Evolutionary conservation across 2,888 invertebrate genomes (phyloP).

Genomic region (Brassicogethes aeneus): DNA sequence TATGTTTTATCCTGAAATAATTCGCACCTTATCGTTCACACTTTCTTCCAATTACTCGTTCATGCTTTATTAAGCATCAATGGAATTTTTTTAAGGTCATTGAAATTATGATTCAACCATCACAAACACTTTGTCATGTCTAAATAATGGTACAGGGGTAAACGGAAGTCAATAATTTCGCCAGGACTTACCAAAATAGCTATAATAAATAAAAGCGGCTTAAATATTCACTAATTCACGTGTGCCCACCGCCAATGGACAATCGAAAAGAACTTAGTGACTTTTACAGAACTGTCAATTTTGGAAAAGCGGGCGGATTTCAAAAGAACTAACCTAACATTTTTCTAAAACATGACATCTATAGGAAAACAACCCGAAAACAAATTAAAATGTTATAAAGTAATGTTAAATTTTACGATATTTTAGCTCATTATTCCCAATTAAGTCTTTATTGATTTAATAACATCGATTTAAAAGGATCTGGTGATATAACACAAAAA

Average conservation of each 20-base stretch:
- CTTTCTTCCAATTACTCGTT: background rate
- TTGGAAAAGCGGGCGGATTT: background rate
- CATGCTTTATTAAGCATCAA: background rate
- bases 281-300: constrained; percentile 4
- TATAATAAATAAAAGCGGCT: constrained; percentile 19
- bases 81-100: background rate
- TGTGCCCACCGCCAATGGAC: constrained; percentile 19
- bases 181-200: constrained; percentile 14
- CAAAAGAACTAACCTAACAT: background rate
- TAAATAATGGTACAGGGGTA: too few species aligned
- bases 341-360: too few species aligned
- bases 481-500: too few species aligned
- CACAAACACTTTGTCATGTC: too few species aligned
- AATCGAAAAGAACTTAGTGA: constrained; percentile 14
- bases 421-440: too few species aligned
- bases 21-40: background rate
- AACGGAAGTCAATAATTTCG: background rate
- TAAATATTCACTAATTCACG: constrained; percentile 18
- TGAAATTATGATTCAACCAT: too few species aligned
- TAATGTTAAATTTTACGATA: too few species aligned
- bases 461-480: too few species aligned
- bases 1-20: constrained; percentile 5
- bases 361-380: too few species aligned
- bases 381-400: too few species aligned
- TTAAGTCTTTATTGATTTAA: too few species aligned